Percentiles rank a stretch among this genome's conserved stretches.
These are phyloP conservation scores for Agrilus mali DNA, from an alignment of 2,888 invertebrate species.

Conservation along the genomic window DNA sequence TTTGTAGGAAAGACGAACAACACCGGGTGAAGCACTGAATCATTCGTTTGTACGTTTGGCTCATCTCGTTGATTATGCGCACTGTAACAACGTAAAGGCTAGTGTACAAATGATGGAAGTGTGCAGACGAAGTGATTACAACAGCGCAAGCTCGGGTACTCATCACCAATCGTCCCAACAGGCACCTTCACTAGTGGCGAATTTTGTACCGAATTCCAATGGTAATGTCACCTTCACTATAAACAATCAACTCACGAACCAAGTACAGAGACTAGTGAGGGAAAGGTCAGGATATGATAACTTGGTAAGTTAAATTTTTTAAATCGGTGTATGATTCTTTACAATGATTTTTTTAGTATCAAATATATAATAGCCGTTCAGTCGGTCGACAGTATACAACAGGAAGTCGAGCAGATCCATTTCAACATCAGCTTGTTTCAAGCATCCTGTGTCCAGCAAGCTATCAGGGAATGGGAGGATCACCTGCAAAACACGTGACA, in stretches of 20 bases:
- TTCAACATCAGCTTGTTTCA: slow-evolving; percentile 86
- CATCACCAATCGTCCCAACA: slow-evolving; percentile 39
- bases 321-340: slow-evolving; percentile 1
- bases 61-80: slow-evolving; percentile 90
- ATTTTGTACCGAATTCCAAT: slow-evolving; percentile 64
- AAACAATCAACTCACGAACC: slow-evolving; percentile 75
- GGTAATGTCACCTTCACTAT: slow-evolving; percentile 87
- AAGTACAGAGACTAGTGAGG: slow-evolving; percentile 57
- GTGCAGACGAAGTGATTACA: slow-evolving; percentile 43
- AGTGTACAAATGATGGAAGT: slow-evolving; percentile 97
- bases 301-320: slow-evolving; percentile 40
- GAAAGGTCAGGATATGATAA: slow-evolving; percentile 70
- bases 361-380: slow-evolving; percentile 61
- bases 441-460: slow-evolving; percentile 85
- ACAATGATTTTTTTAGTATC: slow-evolving; percentile 46
- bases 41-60: slow-evolving; percentile 90
- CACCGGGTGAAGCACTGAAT: slow-evolving; percentile 89
- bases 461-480: slow-evolving; percentile 60
- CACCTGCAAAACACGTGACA: slow-evolving; percentile 58
- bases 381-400: slow-evolving; percentile 56
- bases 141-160: slow-evolving; percentile 28
- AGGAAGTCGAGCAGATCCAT: slow-evolving; percentile 62
- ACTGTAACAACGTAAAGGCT: slow-evolving; percentile 93
- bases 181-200: slow-evolving; percentile 50
- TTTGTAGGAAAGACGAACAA: slow-evolving; percentile 77